Evolutionary conservation across 2,797 vertebrate species (phyloP), one percentile per base, ranked within the genome.

Genomic region (Cyprinodon diabolis): DNA sequence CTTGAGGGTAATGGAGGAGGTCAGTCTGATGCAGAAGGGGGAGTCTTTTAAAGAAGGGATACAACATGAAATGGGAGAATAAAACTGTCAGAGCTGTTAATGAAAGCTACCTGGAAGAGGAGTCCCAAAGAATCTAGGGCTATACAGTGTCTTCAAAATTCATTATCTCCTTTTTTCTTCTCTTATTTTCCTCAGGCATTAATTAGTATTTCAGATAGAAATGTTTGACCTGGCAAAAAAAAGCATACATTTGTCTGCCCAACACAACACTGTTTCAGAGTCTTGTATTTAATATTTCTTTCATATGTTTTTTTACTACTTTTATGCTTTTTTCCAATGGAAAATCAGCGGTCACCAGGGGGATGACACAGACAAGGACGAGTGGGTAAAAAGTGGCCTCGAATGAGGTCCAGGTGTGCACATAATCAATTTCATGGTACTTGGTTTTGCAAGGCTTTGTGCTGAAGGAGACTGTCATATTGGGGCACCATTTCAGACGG

Each of bases 341-440:
- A 45, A 67, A 77, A 77, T 66, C 71, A 82, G 30, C 78, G 49
- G n/a, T 55, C 35, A 48, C 47, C n/a, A 43, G 62, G 63, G 68
- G 66, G 52, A 71, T 79, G 54, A 54, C 58, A 7, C 54, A 71
- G 84, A 74, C 73, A 69, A 37, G 62, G 67, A 54, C 68, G 51
- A 37, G 74, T 0, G 60, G 67, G 76, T 83, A 83, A 87, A 72
- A 87, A 68, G 62, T 49, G 78, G 83, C 72, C 87, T 74, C 89
- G 89, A 89, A 91, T 88, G 82, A 92, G 90, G 82, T 90, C 86
- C 90, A 92, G 91, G 91, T 91, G 93, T 89, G 85, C 11, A 69
- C 80, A 84, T 89, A 87, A 93, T 93, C 91, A 88, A 91, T 92
- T 92, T 91, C 90, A 92, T 91, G 89, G 86, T 65, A 79, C 90